These are phyloP conservation scores for Acomys russatus DNA, from an alignment of 2,797 vertebrate species.

Conservation along the genomic window DNA sequence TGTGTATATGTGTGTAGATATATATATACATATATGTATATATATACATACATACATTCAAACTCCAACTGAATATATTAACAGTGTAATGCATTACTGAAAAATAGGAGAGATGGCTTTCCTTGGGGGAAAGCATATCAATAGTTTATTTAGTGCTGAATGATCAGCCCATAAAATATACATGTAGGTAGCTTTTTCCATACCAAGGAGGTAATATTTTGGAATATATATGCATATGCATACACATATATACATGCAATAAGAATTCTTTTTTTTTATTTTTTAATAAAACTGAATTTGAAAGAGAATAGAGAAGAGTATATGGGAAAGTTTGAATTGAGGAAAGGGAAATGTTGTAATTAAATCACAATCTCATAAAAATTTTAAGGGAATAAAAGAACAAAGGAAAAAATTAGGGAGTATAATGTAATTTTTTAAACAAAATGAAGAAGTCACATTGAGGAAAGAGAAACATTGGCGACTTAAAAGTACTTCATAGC, in stretches of 20 bases:
- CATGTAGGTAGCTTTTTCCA: not conserved
- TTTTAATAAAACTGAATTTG: not conserved
- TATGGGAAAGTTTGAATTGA: not conserved
- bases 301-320: not conserved
- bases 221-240: not conserved
- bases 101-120: not conserved
- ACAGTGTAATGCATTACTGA: not conserved
- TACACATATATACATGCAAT: no score
- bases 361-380: not conserved
- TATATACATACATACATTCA: not conserved
- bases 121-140: not conserved
- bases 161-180: not conserved
- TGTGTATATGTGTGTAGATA: no score
- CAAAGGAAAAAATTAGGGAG: not conserved
- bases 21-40: no score
- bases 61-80: not conserved
- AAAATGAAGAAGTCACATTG: not conserved
- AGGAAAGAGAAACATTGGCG: slow-evolving; percentile 14
- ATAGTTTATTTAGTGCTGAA: not conserved
- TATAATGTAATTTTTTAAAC: not conserved
- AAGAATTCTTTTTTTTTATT: not conserved
- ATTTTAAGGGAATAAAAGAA: not conserved
- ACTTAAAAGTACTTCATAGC: not conserved
- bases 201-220: not conserved
- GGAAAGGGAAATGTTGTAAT: not conserved